Percentiles rank a stretch among this genome's conserved stretches.
These are phyloP conservation scores for Neogobius melanostomus DNA, from an alignment of 2,113 vertebrate species.

Conservation along the genomic window DNA sequence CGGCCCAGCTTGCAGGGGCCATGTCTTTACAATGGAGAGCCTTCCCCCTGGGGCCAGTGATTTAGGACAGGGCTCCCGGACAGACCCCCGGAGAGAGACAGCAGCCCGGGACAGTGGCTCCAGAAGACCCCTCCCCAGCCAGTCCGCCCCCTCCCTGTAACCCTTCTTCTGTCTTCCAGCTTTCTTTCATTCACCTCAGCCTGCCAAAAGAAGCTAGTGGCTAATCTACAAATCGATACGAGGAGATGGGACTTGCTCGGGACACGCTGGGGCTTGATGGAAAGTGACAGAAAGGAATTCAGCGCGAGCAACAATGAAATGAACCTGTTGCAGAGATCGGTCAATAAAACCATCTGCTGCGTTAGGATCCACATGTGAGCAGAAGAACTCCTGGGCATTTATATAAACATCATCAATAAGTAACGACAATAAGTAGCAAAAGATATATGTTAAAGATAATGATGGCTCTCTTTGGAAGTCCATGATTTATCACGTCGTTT, in stretches of 20 bases:
- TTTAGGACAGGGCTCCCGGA: constrained; percentile 73
- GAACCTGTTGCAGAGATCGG: constrained; percentile 6
- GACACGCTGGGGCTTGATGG: background rate
- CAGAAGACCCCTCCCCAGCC: constrained; percentile 33
- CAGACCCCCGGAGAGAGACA: constrained; percentile 63
- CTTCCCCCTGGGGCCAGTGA: constrained; percentile 72
- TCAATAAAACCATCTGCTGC: background rate
- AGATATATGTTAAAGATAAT: too few species aligned
- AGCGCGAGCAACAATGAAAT: background rate
- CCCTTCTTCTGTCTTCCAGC: background rate
- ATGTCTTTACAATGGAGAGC: constrained; percentile 70
- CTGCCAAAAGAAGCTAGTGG: constrained; percentile 46
- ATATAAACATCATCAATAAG: background rate
- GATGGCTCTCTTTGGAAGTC: too few species aligned
- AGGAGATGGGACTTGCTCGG: background rate
- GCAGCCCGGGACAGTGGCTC: constrained; percentile 60
- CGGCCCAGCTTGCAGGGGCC: constrained; percentile 78
- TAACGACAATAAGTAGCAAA: too few species aligned
- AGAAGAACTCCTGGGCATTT: background rate
- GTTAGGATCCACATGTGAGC: background rate
- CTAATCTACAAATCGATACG: constrained; percentile 7
- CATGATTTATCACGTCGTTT: too few species aligned
- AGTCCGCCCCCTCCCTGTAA: background rate
- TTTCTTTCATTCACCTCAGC: constrained; percentile 35
- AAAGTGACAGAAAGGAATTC: constrained; percentile 4